A percentile compares a stretch with the other conserved stretches of the same genome.
These are phyloP conservation scores for Eupeodes corollae DNA, from an alignment of 1,140 invertebrate genomes.

Conservation along the genomic window DNA sequence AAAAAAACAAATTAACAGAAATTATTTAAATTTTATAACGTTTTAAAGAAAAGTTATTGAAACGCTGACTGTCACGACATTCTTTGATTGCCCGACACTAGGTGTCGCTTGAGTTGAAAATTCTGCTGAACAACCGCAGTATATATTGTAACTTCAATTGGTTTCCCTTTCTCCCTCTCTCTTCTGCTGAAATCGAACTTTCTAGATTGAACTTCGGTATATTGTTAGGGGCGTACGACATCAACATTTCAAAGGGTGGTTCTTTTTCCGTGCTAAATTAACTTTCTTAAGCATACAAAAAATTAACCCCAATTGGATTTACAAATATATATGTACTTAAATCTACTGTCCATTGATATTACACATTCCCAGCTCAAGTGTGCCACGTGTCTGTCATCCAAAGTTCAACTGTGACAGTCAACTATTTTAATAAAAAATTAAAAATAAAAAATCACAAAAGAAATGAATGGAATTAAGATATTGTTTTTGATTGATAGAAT, in stretches of 20 bases:
- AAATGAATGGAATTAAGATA: not conserved
- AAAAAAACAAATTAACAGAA: constrained; percentile 11
- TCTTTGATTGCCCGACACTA: not conserved
- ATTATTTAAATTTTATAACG: constrained; percentile 21
- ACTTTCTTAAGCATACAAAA: not conserved
- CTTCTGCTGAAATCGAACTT: no score
- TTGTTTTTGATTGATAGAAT: constrained; percentile 29
- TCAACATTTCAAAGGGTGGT: no score
- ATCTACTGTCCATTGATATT: constrained; percentile 23
- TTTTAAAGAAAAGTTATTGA: constrained; percentile 1
- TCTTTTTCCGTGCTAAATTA: no score
- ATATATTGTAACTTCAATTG: no score
- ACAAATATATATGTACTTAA: constrained; percentile 35
- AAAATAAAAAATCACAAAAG: not conserved
- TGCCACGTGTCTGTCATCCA: not conserved
- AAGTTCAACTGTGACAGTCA: not conserved
- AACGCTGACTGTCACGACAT: constrained; percentile 7
- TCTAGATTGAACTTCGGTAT: no score
- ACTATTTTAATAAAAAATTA: constrained; percentile 6
- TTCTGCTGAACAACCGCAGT: constrained; percentile 1
- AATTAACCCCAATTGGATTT: constrained; percentile 13
- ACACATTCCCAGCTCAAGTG: not conserved
- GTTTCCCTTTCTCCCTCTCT: no score
- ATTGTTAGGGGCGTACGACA: no score
- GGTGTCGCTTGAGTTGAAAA: not conserved